Percentiles rank a stretch among this genome's conserved stretches.
These are phyloP conservation scores for Charina bottae DNA, from an alignment of 2,113 vertebrate genomes.

Conservation along the genomic window DNA sequence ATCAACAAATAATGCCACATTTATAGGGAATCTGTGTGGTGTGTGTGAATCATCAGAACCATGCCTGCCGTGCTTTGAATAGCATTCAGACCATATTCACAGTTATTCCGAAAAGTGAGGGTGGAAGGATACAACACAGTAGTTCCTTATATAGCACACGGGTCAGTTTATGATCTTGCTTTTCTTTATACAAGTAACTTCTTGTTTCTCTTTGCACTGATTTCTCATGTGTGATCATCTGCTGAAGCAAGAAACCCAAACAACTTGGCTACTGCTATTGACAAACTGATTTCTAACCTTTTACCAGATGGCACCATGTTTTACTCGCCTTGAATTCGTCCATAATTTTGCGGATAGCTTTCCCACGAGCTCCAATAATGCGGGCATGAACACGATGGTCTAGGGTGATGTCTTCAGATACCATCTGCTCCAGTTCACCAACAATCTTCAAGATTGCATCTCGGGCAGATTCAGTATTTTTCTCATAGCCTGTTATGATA, in stretches of 20 bases:
- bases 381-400: constrained; percentile 95
- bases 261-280: background rate
- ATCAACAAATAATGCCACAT: background rate
- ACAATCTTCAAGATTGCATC: constrained; percentile 93
- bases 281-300: background rate
- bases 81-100: background rate
- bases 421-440: constrained; percentile 94
- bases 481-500: constrained; percentile 95
- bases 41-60: background rate
- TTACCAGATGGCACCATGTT: background rate
- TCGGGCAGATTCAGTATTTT: constrained; percentile 90
- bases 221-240: background rate
- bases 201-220: background rate
- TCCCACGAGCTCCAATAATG: constrained; percentile 94
- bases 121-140: background rate
- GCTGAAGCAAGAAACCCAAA: background rate
- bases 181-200: background rate
- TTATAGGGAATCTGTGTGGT: background rate
- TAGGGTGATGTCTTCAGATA: constrained; percentile 91
- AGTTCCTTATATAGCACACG: background rate
- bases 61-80: background rate
- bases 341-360: constrained; percentile 98
- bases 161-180: background rate
- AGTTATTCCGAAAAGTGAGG: background rate
- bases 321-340: constrained; percentile 92